These are phyloP conservation scores for Bombycilla garrulus DNA, from an alignment of 2,113 vertebrate genomes.

Conservation along the genomic window DNA sequence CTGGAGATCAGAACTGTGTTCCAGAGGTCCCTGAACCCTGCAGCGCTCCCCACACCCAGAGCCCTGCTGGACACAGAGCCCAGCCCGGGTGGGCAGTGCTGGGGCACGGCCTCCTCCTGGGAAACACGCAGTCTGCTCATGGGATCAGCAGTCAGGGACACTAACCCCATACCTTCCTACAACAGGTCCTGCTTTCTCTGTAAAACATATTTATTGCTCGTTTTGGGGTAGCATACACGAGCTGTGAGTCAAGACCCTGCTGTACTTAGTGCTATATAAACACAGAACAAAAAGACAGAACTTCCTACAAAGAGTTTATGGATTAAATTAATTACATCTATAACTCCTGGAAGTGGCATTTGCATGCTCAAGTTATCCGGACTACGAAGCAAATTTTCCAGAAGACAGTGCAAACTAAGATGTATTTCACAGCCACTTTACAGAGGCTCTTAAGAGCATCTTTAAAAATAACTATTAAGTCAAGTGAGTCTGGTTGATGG, in stretches of 20 bases:
- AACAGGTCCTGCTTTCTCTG: background rate
- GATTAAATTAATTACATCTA: background rate
- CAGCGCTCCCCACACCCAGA: too few species aligned
- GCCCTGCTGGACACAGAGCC: background rate
- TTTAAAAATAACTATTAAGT: background rate
- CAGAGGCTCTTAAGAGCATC: background rate
- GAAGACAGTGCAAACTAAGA: background rate
- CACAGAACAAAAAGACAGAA: background rate
- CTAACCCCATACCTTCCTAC: background rate
- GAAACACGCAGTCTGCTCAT: background rate
- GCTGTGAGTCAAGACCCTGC: background rate
- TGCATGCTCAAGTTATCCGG: background rate
- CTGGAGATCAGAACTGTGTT: accelerated
- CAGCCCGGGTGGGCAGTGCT: background rate
- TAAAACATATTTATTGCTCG: background rate
- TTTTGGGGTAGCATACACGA: background rate
- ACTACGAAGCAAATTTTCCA: background rate
- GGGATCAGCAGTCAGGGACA: background rate
- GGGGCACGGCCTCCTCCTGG: accelerated
- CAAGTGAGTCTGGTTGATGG: background rate
- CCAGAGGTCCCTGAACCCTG: background rate
- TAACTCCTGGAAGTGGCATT: background rate
- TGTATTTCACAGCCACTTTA: background rate
- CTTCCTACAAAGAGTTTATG: background rate
- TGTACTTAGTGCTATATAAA: background rate